A percentile compares a stretch with the other conserved stretches of the same genome.
These are phyloP conservation scores for Mirounga angustirostris DNA, from an alignment of 2,113 vertebrate genomes.

Conservation along the genomic window DNA sequence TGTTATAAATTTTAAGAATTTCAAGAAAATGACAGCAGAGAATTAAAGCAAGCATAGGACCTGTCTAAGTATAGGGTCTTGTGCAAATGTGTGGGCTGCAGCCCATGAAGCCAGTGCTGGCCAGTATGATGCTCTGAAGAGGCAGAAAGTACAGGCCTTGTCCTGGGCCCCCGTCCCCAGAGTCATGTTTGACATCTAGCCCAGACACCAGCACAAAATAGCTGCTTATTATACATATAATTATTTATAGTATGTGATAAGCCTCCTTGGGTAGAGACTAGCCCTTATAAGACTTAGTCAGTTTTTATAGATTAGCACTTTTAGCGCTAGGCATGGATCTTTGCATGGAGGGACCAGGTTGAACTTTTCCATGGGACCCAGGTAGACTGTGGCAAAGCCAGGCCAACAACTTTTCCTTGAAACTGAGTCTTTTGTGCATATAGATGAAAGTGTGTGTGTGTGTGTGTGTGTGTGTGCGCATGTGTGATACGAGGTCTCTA, in stretches of 20 bases:
- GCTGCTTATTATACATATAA: background rate
- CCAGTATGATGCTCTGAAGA: background rate
- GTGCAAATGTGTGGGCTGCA: background rate
- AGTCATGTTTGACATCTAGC: background rate
- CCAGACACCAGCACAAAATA: background rate
- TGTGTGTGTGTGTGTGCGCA: background rate
- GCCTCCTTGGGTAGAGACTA: background rate
- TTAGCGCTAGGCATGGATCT: background rate
- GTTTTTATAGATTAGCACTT: background rate
- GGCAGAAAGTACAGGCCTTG: background rate
- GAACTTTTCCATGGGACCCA: background rate
- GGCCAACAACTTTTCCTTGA: background rate
- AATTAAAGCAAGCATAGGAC: background rate
- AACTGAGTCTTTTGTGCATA: background rate
- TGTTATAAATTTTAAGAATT: background rate
- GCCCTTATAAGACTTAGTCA: background rate
- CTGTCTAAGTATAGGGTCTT: background rate
- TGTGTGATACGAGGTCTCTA: background rate
- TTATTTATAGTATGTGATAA: background rate
- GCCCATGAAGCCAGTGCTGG: background rate
- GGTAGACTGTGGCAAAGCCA: background rate
- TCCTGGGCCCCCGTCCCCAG: background rate
- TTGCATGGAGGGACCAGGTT: background rate
- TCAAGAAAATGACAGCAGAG: background rate
- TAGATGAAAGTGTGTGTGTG: background rate